Evolutionary conservation across 2,113 vertebrate genomes (phyloP).

Genomic region (Copsychus sechellarum): DNA sequence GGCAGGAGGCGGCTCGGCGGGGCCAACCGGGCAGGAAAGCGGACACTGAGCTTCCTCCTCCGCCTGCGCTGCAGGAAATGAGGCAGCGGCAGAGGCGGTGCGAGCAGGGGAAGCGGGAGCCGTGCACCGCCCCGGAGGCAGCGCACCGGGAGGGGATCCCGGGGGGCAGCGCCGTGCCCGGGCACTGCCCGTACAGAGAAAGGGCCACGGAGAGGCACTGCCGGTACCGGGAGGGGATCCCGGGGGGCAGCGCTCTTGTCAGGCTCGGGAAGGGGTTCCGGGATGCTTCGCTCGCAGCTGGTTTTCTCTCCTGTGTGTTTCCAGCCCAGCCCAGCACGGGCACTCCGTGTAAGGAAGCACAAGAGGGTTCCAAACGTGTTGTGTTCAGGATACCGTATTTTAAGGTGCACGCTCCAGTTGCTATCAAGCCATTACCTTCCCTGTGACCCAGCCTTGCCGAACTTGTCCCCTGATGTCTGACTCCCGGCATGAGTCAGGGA

Average conservation of each 20-base stretch:
- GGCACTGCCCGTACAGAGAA: neutral
- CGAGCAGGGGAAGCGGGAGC: neutral
- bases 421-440: rapidly evolving
- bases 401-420: rapidly evolving
- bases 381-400: rapidly evolving
- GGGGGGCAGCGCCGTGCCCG: neutral
- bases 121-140: neutral
- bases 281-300: neutral
- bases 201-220: neutral
- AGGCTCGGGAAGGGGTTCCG: no score
- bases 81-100: constrained; percentile 48
- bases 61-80: constrained; percentile 49
- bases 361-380: rapidly evolving
- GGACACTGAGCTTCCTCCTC: neutral
- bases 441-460: neutral
- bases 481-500: neutral
- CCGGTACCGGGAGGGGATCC: no score
- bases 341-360: neutral
- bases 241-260: neutral
- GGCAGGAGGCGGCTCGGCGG: neutral
- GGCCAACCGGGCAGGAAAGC: neutral
- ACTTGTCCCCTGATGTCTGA: neutral
- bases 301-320: neutral
- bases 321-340: rapidly evolving
- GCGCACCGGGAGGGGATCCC: neutral